Conservation (phyloP, 2,113 vertebrate genomes). For the Coryphaenoides rupestris region DNA sequence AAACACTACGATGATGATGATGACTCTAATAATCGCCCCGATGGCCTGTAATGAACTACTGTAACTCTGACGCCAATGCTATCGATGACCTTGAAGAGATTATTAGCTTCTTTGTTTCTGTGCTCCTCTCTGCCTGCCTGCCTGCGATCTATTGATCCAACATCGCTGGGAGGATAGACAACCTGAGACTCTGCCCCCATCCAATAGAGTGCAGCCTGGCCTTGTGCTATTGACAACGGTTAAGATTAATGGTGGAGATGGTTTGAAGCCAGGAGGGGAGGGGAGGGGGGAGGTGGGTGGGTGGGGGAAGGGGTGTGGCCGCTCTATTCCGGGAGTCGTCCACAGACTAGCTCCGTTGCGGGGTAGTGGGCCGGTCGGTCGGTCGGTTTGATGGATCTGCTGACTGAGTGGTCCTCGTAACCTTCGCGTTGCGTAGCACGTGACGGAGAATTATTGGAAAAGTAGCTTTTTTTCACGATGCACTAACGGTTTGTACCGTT, state of each 20-base stretch:
- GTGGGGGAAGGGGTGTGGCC: too few species aligned
- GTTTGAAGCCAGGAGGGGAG: not conserved
- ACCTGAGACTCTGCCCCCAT: slow-evolving; percentile 2
- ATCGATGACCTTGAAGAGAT: not conserved
- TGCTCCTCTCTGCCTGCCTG: not conserved
- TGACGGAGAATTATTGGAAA: slow-evolving; percentile 7
- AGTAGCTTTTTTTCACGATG: slow-evolving; percentile 4
- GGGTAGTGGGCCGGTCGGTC: slow-evolving; percentile 19
- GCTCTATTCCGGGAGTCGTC: slow-evolving; percentile 15
- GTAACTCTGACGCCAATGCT: not conserved
- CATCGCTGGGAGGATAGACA: slow-evolving; percentile 12
- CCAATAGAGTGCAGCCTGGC: slow-evolving; percentile 12
- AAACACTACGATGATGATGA: too few species aligned
- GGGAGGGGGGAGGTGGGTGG: too few species aligned
- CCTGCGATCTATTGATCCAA: slow-evolving; percentile 27
- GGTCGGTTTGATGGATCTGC: slow-evolving; percentile 10
- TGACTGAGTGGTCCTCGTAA: slow-evolving; percentile 9
- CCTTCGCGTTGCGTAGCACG: not conserved
- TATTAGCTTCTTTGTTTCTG: not conserved
- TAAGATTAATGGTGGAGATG: slow-evolving; percentile 22
- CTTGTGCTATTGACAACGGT: slow-evolving; percentile 14
- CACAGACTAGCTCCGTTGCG: slow-evolving; percentile 16
- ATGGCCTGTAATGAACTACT: not conserved
- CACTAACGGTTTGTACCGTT: not conserved
- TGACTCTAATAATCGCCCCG: not conserved